Conservation (phyloP, 2,888 invertebrate species). For the Lepidocyrtinus sp. region DNA sequence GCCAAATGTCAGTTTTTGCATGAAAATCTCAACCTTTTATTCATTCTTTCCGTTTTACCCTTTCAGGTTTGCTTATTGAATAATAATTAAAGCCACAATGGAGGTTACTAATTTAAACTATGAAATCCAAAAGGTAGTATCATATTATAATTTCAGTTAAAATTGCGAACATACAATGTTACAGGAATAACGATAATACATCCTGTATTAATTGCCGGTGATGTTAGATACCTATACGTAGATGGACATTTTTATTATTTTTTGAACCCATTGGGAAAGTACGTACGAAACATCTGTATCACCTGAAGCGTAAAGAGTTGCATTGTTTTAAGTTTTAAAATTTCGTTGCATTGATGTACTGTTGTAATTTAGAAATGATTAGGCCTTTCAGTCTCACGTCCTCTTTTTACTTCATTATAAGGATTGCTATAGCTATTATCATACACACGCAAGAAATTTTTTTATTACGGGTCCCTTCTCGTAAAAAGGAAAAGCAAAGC, state of each 20-base stretch:
- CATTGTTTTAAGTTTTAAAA: constrained; percentile 18
- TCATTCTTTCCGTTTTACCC: neutral
- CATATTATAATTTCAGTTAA: neutral
- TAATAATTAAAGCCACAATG: constrained; percentile 3
- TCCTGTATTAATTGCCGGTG: too few relatives aligned
- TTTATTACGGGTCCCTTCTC: constrained; percentile 36
- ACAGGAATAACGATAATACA: neutral
- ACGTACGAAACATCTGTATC: neutral
- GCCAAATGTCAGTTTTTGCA: too few relatives aligned
- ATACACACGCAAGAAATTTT: constrained; percentile 32
- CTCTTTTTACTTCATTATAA: constrained; percentile 20
- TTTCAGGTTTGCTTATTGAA: neutral
- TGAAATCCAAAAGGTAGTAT: neutral
- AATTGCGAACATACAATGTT: neutral
- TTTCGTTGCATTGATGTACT: constrained; percentile 12
- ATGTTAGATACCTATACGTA: too few relatives aligned
- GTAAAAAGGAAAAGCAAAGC: constrained; percentile 50
- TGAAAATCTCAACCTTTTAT: too few relatives aligned
- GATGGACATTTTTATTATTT: too few relatives aligned
- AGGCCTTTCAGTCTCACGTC: constrained; percentile 19
- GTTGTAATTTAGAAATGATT: constrained; percentile 31
- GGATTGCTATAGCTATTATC: neutral
- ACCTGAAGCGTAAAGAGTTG: neutral
- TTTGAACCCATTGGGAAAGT: too few relatives aligned
- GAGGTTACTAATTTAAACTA: neutral